A percentile compares a stretch with the other conserved stretches of the same genome.
These are phyloP conservation scores for Seira ritae DNA, from an alignment of 2,888 invertebrate genomes.

Conservation along the genomic window DNA sequence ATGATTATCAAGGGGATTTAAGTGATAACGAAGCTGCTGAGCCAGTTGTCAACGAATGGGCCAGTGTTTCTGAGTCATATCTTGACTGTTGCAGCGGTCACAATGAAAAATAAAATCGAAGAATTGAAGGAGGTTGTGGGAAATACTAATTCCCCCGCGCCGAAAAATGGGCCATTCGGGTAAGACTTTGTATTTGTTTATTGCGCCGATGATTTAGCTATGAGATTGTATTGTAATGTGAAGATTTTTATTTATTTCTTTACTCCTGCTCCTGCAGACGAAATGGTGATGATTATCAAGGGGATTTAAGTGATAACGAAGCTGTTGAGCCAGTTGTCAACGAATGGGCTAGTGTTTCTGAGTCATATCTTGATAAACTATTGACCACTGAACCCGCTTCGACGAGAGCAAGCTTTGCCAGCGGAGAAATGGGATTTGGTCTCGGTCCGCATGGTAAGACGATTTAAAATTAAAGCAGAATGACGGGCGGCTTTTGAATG, in stretches of 20 bases:
- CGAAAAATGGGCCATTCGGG: slow-evolving; percentile 72
- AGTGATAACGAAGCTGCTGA: slow-evolving; percentile 67
- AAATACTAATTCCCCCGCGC: slow-evolving; percentile 85
- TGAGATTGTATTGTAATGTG: too few relatives aligned
- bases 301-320: slow-evolving; percentile 66
- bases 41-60: slow-evolving; percentile 71
- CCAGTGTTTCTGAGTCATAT: slow-evolving; percentile 73
- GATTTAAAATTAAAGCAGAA: neutral
- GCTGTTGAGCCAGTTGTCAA: slow-evolving; percentile 63
- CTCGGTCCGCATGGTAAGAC: slow-evolving; percentile 69
- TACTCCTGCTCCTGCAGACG: slow-evolving; percentile 29
- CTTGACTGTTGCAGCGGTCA: slow-evolving; percentile 82
- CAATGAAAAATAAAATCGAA: slow-evolving; percentile 91
- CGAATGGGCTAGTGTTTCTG: slow-evolving; percentile 73
- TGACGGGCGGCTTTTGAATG: too few relatives aligned
- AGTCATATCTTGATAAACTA: slow-evolving; percentile 72
- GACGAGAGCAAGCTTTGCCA: slow-evolving; percentile 72
- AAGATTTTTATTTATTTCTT: too few relatives aligned
- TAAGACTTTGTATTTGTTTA: neutral
- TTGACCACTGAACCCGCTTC: slow-evolving; percentile 67
- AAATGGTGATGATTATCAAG: slow-evolving; percentile 55
- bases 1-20: slow-evolving; percentile 52
- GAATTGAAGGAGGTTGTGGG: slow-evolving; percentile 94
- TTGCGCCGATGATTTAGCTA: too few relatives aligned
- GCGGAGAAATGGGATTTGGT: slow-evolving; percentile 61